These are phyloP conservation scores for Eurytoma californica DNA, from an alignment of 2,888 invertebrate species.

Conservation along the genomic window DNA sequence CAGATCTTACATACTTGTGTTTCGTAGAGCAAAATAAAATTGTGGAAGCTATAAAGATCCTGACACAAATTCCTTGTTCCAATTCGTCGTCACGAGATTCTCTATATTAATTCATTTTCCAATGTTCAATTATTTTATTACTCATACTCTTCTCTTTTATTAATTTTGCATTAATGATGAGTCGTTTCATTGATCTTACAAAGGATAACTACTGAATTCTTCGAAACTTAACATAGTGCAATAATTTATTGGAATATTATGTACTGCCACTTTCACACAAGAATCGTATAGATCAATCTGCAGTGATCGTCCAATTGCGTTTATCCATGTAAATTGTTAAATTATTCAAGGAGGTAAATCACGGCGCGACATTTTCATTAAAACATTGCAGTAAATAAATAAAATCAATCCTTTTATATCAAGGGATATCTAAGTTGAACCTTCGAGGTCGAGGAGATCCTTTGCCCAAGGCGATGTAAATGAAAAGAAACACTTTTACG, in stretches of 20 bases:
- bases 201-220: not conserved
- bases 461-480: not conserved
- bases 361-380: not conserved
- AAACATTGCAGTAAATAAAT: not conserved
- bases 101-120: not conserved
- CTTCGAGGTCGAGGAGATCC: no score
- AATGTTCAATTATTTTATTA: not conserved
- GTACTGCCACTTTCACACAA: conserved; percentile 1
- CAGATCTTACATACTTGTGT: not conserved
- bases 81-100: not conserved
- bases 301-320: not conserved
- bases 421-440: no score
- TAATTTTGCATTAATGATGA: not conserved
- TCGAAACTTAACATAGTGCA: not conserved
- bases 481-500: no score
- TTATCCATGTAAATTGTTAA: not conserved
- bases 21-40: not conserved
- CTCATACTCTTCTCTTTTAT: not conserved
- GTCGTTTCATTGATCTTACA: not conserved
- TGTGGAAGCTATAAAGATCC: not conserved
- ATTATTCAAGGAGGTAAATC: conserved; percentile 11
- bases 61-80: conserved; percentile 34
- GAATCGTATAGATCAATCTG: conserved; percentile 3
- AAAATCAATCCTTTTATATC: not conserved
- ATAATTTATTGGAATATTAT: not conserved